A percentile compares a stretch with the other conserved stretches of the same genome.
phyloP scores from a whole-genome alignment of 1,140 invertebrate species.

The Asbolus verrucosus region DNA sequence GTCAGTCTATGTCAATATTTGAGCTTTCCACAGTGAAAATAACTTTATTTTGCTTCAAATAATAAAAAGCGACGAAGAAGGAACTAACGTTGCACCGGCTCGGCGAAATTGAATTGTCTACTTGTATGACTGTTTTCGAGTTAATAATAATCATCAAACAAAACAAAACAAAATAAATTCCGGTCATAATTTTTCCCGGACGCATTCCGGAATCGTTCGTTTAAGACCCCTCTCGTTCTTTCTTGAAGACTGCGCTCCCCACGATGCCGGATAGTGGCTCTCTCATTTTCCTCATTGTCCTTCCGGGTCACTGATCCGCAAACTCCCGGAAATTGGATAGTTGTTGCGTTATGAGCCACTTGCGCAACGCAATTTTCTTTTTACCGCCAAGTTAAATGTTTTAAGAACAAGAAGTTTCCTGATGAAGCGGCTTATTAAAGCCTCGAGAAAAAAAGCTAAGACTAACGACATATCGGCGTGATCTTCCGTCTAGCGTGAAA shows the following conservation, averaged over 20 bases:
- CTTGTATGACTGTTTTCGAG: too few relatives aligned
- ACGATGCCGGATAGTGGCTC: constrained; percentile 22
- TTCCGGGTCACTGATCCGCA: constrained; percentile 58
- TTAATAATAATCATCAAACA: too few relatives aligned
- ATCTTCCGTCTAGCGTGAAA: constrained; percentile 14
- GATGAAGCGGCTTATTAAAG: constrained; percentile 46
- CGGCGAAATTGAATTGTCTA: too few relatives aligned
- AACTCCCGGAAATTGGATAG: constrained; percentile 60
- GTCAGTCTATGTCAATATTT: constrained; percentile 37
- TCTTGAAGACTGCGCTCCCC: constrained; percentile 22
- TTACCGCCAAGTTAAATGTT: constrained; percentile 49
- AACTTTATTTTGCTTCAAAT: constrained; percentile 25
- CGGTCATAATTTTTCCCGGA: background rate
- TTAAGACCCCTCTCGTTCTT: background rate
- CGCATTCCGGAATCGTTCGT: constrained; percentile 1
- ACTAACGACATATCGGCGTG: constrained; percentile 9
- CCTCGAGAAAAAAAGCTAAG: background rate
- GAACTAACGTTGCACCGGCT: background rate
- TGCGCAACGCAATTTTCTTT: constrained; percentile 53
- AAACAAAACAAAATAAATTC: background rate
- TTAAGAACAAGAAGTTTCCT: constrained; percentile 46
- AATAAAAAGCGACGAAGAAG: constrained; percentile 23
- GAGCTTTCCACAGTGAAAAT: constrained; percentile 30
- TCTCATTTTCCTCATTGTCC: constrained; percentile 58
- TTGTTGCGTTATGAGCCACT: constrained; percentile 60